phyloP scores from a whole-genome alignment of 1,140 invertebrate genomes.

The Musca domestica region DNA sequence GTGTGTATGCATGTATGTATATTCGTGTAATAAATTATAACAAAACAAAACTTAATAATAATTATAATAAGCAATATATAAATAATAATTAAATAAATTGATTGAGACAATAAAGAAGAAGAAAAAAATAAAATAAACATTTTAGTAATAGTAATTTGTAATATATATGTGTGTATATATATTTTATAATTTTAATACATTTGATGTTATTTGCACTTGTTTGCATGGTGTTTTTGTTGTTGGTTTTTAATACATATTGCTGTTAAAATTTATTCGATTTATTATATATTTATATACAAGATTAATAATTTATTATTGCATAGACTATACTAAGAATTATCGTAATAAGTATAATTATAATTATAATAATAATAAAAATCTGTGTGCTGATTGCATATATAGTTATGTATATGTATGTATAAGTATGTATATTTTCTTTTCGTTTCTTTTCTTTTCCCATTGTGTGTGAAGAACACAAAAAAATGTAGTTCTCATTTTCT shows the following conservation, averaged over 20 bases:
- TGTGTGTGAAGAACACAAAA: no score
- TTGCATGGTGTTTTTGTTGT: conserved; percentile 9
- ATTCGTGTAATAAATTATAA: not conserved
- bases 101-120: not conserved
- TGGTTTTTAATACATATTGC: not conserved
- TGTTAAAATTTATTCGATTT: conserved; percentile 19
- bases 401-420: no score
- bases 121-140: no score
- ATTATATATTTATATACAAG: conserved; percentile 19
- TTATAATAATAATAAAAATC: no score
- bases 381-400: no score
- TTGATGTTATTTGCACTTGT: conserved; percentile 9
- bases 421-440: no score
- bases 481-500: no score
- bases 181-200: not conserved
- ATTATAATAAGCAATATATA: not conserved
- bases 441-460: no score
- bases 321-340: not conserved
- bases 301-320: conserved; percentile 4
- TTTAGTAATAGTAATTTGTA: not conserved
- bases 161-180: not conserved
- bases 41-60: not conserved
- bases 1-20: not conserved
- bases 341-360: no score
- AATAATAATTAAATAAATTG: not conserved